phyloP scores from a whole-genome alignment of 2,797 vertebrate species.

The Brotula barbata region DNA sequence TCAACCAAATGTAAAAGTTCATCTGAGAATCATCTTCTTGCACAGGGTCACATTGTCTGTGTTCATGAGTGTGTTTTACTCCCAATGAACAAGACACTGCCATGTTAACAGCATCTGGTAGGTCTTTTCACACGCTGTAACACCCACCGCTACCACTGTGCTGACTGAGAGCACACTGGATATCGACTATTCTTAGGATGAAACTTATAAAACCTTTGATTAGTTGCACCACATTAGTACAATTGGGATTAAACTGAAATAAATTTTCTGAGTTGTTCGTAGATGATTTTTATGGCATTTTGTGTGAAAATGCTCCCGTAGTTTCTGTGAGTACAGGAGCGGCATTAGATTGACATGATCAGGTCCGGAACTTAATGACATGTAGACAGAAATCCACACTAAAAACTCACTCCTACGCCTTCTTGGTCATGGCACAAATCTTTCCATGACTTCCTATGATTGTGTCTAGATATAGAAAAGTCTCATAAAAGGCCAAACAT shows the following conservation, averaged over 20 bases:
- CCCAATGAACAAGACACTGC: slow-evolving; percentile 33
- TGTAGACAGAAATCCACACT: slow-evolving; percentile 40
- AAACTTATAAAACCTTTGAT: too few species aligned
- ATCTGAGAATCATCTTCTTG: slow-evolving; percentile 32
- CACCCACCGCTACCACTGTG: too few species aligned
- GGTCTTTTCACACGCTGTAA: too few species aligned
- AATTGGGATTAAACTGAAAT: slow-evolving; percentile 31
- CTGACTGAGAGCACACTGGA: too few species aligned
- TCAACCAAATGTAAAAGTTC: slow-evolving; percentile 41
- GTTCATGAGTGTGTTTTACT: slow-evolving; percentile 40
- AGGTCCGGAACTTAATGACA: slow-evolving; percentile 53
- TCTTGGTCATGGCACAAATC: slow-evolving; percentile 42
- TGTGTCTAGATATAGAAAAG: too few species aligned
- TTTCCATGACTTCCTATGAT: slow-evolving; percentile 40
- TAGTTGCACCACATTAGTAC: not conserved
- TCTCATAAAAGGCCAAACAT: too few species aligned
- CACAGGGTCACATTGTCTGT: slow-evolving; percentile 36
- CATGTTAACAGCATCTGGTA: slow-evolving; percentile 49
- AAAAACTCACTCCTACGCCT: slow-evolving; percentile 48
- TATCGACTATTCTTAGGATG: too few species aligned
- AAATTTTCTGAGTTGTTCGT: too few species aligned
- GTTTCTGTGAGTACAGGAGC: slow-evolving; percentile 36
- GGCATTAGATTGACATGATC: slow-evolving; percentile 44
- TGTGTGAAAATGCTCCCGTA: slow-evolving; percentile 12
- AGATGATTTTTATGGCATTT: too few species aligned